Evolutionary conservation across 1,140 invertebrate genomes (phyloP).

Genomic region (Archegozetes longisetosus): DNA sequence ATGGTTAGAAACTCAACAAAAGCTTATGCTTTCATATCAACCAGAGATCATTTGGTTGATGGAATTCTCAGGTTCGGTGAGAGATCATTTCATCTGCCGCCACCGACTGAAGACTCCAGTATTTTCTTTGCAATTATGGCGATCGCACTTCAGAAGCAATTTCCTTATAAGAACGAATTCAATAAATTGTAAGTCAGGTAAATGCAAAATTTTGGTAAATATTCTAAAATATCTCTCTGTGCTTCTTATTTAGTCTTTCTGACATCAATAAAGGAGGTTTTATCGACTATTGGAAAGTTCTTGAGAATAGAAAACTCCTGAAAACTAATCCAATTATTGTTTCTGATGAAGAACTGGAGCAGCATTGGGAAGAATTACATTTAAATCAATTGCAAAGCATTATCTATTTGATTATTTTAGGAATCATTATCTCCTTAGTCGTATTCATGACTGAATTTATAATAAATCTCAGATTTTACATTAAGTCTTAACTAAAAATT

Average conservation of each 20-base stretch:
- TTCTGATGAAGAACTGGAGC: no score
- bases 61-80: not conserved
- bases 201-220: not conserved
- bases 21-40: not conserved
- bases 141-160: not conserved
- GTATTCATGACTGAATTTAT: no score
- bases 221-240: not conserved
- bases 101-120: not conserved
- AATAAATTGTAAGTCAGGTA: not conserved
- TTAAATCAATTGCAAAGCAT: no score
- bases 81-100: not conserved
- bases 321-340: no score
- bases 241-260: not conserved
- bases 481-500: no score
- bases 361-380: no score
- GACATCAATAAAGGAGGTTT: not conserved
- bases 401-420: no score
- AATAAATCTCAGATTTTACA: no score
- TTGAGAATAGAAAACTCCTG: no score
- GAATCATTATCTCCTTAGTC: no score
- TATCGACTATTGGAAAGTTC: not conserved
- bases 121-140: not conserved
- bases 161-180: not conserved
- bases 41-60: not conserved
- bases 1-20: not conserved